Evolutionary conservation across 2,797 vertebrate species (phyloP).

Genomic region (Lophura swinhoii): DNA sequence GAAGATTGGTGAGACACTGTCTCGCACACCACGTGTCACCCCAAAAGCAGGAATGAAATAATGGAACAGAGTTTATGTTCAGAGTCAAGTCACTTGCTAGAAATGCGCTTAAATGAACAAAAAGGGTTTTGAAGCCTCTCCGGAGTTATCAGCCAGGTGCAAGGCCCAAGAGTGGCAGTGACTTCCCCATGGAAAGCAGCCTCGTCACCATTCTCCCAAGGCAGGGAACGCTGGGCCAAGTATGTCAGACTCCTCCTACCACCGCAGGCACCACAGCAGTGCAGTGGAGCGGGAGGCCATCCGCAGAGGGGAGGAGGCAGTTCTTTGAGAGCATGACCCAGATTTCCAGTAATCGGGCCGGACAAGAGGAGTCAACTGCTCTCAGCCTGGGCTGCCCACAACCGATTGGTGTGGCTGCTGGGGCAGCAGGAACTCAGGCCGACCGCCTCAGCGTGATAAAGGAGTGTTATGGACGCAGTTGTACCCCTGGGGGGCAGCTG

Average conservation of each 20-base stretch:
- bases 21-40: fast-evolving
- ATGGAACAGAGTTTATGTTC: neutral
- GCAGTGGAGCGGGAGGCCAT: slow-evolving; percentile 1
- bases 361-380: slow-evolving; percentile 27
- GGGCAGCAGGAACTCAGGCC: neutral
- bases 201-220: neutral
- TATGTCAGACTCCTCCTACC: neutral
- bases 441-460: neutral
- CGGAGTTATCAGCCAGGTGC: neutral
- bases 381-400: neutral
- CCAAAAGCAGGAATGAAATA: neutral
- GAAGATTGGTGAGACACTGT: neutral
- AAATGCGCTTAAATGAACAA: neutral
- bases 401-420: fast-evolving
- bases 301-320: neutral
- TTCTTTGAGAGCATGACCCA: slow-evolving; percentile 71
- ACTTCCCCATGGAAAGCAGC: neutral
- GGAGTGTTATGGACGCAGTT: neutral
- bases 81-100: neutral
- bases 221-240: neutral
- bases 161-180: neutral
- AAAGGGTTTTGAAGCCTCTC: neutral
- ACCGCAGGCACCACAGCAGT: neutral
- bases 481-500: neutral
- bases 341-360: slow-evolving; percentile 60